A percentile compares a stretch with the other conserved stretches of the same genome.
These are phyloP conservation scores for Cryptosula pallasiana DNA, from an alignment of 2,888 invertebrate species.

Conservation along the genomic window DNA sequence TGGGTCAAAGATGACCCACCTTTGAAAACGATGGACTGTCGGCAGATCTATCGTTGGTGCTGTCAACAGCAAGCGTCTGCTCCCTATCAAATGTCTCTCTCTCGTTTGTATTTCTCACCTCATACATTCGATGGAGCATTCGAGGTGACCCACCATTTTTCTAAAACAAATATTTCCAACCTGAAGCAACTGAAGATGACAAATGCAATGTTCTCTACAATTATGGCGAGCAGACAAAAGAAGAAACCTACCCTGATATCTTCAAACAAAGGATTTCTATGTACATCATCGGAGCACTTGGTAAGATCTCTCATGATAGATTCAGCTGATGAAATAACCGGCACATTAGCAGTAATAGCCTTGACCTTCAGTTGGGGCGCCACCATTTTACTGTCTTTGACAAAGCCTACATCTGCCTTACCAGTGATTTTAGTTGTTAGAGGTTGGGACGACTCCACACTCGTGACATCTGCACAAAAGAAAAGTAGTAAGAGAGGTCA, in stretches of 20 bases:
- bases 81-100: too few species aligned
- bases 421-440: constrained; percentile 10
- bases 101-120: too few species aligned
- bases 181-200: too few species aligned
- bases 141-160: too few species aligned
- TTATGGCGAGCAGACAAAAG: too few species aligned
- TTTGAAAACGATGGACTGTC: background rate
- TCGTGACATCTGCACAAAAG: background rate
- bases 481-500: too few species aligned
- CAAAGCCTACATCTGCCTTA: constrained; percentile 7
- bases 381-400: constrained; percentile 3
- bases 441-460: background rate
- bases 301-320: background rate
- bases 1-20: too few species aligned
- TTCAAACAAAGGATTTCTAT: background rate
- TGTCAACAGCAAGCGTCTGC: too few species aligned
- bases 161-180: too few species aligned
- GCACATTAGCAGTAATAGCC: constrained; percentile 15
- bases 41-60: background rate
- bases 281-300: background rate
- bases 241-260: background rate
- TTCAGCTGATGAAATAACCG: background rate
- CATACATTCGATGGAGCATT: too few species aligned
- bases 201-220: too few species aligned
- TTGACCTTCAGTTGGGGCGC: background rate